phyloP scores from a whole-genome alignment of 1,140 invertebrate species.

The Ceratosolen fusciceps region DNA sequence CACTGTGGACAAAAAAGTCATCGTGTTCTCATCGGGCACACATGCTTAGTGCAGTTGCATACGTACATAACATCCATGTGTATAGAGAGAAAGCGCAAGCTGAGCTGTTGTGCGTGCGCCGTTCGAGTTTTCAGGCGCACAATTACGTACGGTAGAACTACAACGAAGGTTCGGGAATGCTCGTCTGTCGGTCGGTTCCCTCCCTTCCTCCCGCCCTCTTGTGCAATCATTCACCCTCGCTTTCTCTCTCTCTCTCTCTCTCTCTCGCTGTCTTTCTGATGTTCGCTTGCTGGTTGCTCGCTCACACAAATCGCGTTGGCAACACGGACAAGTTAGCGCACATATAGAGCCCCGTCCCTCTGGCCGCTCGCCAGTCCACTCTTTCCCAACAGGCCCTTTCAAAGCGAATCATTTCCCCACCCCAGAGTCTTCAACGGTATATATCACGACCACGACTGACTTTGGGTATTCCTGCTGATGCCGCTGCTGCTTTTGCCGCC shows the following conservation, averaged over 20 bases:
- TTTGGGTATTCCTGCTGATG: too few relatives aligned
- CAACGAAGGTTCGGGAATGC: constrained; percentile 43
- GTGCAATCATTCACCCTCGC: background rate
- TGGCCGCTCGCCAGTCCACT: background rate
- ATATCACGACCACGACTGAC: background rate
- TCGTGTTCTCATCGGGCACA: background rate
- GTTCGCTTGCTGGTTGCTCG: background rate
- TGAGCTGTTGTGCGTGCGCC: constrained; percentile 8
- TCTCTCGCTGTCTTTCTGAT: background rate
- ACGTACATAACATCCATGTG: background rate
- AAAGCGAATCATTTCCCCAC: constrained; percentile 13
- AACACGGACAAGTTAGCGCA: too few relatives aligned
- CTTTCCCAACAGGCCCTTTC: constrained; percentile 20
- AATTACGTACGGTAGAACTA: constrained; percentile 26
- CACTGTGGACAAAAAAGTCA: constrained; percentile 23
- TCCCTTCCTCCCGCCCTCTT: constrained; percentile 5
- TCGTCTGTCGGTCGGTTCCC: constrained; percentile 13
- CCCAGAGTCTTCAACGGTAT: background rate
- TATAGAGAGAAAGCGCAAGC: background rate
- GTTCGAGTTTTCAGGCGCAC: constrained; percentile 40
- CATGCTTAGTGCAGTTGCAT: background rate
- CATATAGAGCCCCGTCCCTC: too few relatives aligned
- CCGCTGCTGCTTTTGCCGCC: too few relatives aligned
- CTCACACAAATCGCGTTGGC: too few relatives aligned
- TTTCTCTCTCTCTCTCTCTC: background rate